Conservation (phyloP, 2,113 vertebrate genomes). For the Thryonomys swinderianus region DNA sequence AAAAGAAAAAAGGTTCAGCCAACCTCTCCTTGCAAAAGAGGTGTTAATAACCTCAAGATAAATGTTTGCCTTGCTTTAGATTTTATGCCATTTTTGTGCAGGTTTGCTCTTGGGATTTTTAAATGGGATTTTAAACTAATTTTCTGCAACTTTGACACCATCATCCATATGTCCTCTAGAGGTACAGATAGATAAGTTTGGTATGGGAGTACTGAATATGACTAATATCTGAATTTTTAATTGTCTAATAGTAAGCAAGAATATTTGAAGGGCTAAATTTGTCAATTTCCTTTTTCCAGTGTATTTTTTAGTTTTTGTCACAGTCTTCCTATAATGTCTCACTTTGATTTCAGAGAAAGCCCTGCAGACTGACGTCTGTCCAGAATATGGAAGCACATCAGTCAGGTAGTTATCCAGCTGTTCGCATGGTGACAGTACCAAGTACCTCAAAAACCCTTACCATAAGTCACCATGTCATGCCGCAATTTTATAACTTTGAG, state of each 20-base stretch:
- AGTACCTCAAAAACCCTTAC: background rate
- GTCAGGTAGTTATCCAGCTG: conserved; percentile 52
- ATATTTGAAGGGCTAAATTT: background rate
- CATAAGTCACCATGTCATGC: background rate
- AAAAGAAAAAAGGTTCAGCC: conserved; percentile 67
- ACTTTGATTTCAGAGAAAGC: conserved; percentile 5
- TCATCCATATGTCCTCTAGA: conserved; percentile 82
- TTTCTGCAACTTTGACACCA: conserved; percentile 87
- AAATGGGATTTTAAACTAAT: conserved; percentile 90
- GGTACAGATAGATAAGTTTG: background rate
- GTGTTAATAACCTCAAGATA: conserved; percentile 88
- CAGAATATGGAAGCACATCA: conserved; percentile 25
- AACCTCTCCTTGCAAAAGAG: conserved; percentile 72
- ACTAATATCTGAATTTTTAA: background rate
- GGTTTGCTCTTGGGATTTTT: conserved; percentile 84
- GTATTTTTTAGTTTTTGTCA: background rate
- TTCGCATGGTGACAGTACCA: background rate
- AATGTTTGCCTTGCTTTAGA: conserved; percentile 85
- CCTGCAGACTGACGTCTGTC: conserved; percentile 17
- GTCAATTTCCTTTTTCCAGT: background rate
- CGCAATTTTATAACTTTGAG: conserved; percentile 41
- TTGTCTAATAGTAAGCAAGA: background rate
- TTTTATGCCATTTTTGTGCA: conserved; percentile 87
- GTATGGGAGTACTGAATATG: background rate
- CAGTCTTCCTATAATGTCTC: background rate